These are phyloP conservation scores for Lycaena phlaeas DNA, from an alignment of 2,888 invertebrate genomes.

Conservation along the genomic window DNA sequence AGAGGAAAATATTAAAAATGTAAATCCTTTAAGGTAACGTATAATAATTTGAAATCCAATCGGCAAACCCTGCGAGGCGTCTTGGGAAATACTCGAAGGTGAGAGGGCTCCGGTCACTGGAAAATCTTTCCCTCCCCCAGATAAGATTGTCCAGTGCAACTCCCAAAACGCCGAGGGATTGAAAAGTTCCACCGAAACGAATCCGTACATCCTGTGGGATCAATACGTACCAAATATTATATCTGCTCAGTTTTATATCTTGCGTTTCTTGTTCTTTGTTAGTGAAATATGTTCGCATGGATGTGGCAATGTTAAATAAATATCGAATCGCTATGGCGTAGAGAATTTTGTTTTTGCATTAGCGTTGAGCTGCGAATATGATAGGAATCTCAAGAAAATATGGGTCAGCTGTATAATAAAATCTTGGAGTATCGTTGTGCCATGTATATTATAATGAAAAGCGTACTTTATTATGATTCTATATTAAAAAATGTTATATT, in stretches of 20 bases:
- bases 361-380: not conserved
- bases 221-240: conserved; percentile 69
- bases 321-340: too few relatives aligned
- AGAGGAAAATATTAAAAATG: conserved; percentile 14
- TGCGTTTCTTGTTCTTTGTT: conserved; percentile 38
- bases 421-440: not conserved
- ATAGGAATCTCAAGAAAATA: conserved; percentile 1
- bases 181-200: conserved; percentile 66
- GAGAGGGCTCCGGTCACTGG: conserved; percentile 63
- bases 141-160: conserved; percentile 72
- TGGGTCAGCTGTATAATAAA: conserved; percentile 3
- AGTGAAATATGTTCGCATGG: conserved; percentile 32
- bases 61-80: conserved; percentile 38
- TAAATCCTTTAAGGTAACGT: conserved; percentile 49
- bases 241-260: conserved; percentile 55
- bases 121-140: conserved; percentile 62
- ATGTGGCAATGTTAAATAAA: not conserved
- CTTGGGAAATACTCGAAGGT: conserved; percentile 63
- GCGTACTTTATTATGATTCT: not conserved
- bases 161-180: conserved; percentile 70
- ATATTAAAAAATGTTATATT: too few relatives aligned
- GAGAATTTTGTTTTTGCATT: not conserved
- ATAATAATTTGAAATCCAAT: conserved; percentile 66
- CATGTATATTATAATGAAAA: not conserved
- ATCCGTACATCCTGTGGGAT: conserved; percentile 67